A percentile compares a stretch with the other conserved stretches of the same genome.
Evolutionary conservation across 2,888 invertebrate genomes (phyloP).

Genomic region (Pollenia labialis): DNA sequence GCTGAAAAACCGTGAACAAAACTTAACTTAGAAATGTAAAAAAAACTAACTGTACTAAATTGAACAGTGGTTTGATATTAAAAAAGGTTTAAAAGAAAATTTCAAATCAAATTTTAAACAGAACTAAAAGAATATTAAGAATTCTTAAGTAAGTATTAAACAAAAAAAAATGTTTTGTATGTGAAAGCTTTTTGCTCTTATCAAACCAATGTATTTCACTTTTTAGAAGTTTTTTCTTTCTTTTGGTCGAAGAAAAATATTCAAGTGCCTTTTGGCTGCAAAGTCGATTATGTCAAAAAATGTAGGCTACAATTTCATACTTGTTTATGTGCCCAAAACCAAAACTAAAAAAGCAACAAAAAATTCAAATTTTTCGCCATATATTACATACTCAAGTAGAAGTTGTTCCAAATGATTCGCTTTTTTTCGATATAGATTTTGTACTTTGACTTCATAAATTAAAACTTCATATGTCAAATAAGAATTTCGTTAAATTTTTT

Average conservation of each 20-base stretch:
- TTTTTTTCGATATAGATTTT: slow-evolving; percentile 32
- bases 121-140: no score
- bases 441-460: slow-evolving; percentile 72
- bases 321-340: slow-evolving; percentile 36
- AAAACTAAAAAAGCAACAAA: slow-evolving; percentile 22
- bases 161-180: no score
- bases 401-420: slow-evolving; percentile 5
- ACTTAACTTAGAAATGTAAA: slow-evolving; percentile 45
- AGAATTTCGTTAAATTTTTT: slow-evolving; percentile 50
- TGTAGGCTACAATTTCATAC: slow-evolving; percentile 62
- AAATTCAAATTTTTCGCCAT: slow-evolving; percentile 42
- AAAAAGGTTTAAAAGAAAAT: background rate
- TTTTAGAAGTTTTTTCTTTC: background rate
- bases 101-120: no score
- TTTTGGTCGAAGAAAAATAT: background rate
- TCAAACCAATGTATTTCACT: background rate
- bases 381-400: slow-evolving; percentile 59
- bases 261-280: slow-evolving; percentile 8
- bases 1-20: slow-evolving; percentile 68
- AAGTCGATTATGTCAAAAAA: slow-evolving; percentile 59
- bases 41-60: background rate
- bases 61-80: slow-evolving; percentile 12
- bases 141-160: no score
- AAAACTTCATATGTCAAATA: slow-evolving; percentile 74
- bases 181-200: background rate